Percentiles rank a stretch among this genome's conserved stretches.
These are phyloP conservation scores for Quadroppia sp. DNA, from an alignment of 2,888 invertebrate species.

Conservation along the genomic window DNA sequence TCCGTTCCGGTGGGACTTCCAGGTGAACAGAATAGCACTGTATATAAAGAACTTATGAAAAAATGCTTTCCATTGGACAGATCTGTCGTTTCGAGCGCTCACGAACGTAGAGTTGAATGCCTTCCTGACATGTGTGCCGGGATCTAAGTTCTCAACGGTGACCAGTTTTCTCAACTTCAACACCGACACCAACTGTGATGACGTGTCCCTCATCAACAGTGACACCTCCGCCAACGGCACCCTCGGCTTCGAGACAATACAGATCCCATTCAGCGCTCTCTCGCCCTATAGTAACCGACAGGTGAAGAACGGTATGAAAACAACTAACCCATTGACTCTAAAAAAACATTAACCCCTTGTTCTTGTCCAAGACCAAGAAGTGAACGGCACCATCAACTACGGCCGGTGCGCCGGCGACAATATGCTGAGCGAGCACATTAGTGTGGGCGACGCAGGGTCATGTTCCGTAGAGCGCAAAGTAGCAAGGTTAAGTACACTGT, in stretches of 20 bases:
- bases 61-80: background rate
- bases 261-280: constrained; percentile 1
- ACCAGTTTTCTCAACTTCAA: constrained; percentile 4
- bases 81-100: background rate
- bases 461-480: background rate
- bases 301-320: background rate
- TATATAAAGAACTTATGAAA: background rate
- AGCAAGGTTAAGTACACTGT: background rate
- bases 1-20: background rate
- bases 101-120: background rate
- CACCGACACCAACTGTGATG: background rate
- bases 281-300: constrained; percentile 1
- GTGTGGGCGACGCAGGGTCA: background rate
- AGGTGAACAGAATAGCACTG: background rate
- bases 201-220: background rate
- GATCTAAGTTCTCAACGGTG: background rate
- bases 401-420: background rate
- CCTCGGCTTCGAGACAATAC: constrained; percentile 1
- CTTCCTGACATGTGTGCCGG: background rate
- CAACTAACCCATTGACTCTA: background rate
- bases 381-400: constrained; percentile 12
- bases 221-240: constrained; percentile 11
- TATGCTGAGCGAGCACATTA: constrained; percentile 2
- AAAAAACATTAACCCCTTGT: background rate
- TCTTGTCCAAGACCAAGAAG: background rate